Evolutionary conservation across 2,888 invertebrate genomes (phyloP).

Genomic region (Eupithecia tripunctaria): DNA sequence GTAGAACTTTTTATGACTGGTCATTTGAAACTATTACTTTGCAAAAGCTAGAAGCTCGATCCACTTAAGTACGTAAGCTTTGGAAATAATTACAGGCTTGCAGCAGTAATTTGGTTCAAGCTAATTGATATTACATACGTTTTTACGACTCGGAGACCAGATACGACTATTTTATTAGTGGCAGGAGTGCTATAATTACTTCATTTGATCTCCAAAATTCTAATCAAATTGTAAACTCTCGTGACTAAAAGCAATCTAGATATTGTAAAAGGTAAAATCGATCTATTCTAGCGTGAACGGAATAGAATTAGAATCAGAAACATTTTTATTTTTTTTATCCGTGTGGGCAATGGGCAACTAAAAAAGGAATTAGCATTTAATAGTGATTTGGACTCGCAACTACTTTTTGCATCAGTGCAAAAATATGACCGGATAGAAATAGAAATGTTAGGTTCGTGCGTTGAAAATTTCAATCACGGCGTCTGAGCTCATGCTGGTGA

Average conservation of each 20-base stretch:
- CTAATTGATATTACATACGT: conserved; percentile 68
- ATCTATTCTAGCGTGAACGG: conserved; percentile 61
- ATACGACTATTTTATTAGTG: conserved; percentile 47
- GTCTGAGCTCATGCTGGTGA: conserved; percentile 58
- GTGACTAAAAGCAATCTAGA: conserved; percentile 42
- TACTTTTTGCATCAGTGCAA: conserved; percentile 75
- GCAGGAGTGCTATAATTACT: conserved; percentile 36
- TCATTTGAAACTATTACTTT: conserved; percentile 67
- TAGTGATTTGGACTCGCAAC: conserved; percentile 58
- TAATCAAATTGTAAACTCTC: conserved; percentile 39
- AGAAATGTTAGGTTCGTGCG: conserved; percentile 63
- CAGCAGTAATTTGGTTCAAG: conserved; percentile 59
- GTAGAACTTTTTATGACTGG: conserved; percentile 63
- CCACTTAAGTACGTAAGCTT: conserved; percentile 58
- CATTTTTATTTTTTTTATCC: conserved; percentile 55
- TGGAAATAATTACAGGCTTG: conserved; percentile 63
- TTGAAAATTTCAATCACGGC: conserved; percentile 77
- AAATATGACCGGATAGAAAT: conserved; percentile 61
- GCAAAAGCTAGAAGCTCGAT: conserved; percentile 60
- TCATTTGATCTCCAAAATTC: conserved; percentile 38
- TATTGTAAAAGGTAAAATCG: conserved; percentile 34
- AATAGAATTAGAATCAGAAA: conserved; percentile 59
- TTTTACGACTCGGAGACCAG: conserved; percentile 52
- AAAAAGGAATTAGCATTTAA: conserved; percentile 65
- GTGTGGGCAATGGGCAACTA: conserved; percentile 27